Base-by-base conservation (phyloP, 2,113 vertebrate species). In the Chaetodon trifascialis region DNA sequence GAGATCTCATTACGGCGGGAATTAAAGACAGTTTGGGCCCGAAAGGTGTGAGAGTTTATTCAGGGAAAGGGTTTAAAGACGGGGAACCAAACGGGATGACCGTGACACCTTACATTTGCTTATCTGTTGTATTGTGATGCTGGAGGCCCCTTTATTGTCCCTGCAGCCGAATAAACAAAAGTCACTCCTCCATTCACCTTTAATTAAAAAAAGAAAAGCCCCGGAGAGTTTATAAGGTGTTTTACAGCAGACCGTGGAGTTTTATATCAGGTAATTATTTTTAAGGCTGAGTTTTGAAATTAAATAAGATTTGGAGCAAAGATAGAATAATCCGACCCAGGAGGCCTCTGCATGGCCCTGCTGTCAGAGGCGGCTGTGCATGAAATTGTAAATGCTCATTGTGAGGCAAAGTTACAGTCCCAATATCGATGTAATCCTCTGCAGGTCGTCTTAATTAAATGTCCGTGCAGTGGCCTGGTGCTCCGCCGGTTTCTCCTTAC, bases 371-470 rank as follows among this genome's bases (percentile, higher is more conserved):
- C 79, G 79, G 76, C 78, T 54, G 80, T 60, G 86, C 88, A 87
- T 91, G 79, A 91, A 92, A 93, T 88, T 80, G 81, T 87, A 72
- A 88, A 76, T 86, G 92, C 88, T 91, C 82, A 89, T 83, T 89
- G 86, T 68, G 89, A 93, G 90, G 90, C 93, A 83, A 90, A 82
- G 89, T 89, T 92, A 93, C 91, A 88, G 89, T 88, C 83, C 84
- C 76, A 86, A 89, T 92, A 89, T 91, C 84, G 79, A n/a, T 65
- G 81, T 92, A 94, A 95, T 94, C 93, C 93, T 87, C 59, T 19
- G 86, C 93, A 94, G 91, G 85, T 93, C 92, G 89, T 85, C 86
- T 91, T 94, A 90, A 95, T 96, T 94, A 94, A 95, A 89, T 86
- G 92, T 93, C 91, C 92, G 92, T 92, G 94, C 91, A 93, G 86